Conservation (phyloP, 2,797 vertebrate species). For the Echeneis naucrates region DNA sequence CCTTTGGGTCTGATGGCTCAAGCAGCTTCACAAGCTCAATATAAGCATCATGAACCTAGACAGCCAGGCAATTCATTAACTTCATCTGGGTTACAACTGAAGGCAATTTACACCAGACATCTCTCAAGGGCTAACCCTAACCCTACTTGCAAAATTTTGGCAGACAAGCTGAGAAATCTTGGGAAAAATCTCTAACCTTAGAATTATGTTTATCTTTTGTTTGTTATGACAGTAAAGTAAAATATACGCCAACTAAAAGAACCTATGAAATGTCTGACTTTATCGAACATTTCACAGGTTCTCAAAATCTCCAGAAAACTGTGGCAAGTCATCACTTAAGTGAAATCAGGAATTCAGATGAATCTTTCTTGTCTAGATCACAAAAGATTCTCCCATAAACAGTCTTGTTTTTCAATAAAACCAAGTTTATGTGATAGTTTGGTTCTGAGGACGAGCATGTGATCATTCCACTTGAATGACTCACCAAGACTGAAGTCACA, state of each 20-base stretch:
- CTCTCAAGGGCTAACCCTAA: no score
- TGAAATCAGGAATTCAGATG: no score
- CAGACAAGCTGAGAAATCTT: neutral
- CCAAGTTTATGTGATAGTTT: neutral
- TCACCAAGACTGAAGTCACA: neutral
- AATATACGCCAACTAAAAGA: neutral
- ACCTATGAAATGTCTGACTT: no score
- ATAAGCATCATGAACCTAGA: slow-evolving; percentile 80
- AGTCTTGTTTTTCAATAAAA: no score
- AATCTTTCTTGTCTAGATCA: neutral
- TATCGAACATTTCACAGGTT: no score
- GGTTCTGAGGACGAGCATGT: neutral
- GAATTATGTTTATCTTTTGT: neutral
- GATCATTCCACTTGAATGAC: slow-evolving; percentile 7
- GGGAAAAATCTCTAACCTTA: neutral
- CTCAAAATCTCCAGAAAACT: no score
- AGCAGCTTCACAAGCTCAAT: slow-evolving; percentile 77
- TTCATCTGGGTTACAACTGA: neutral
- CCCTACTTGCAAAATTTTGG: neutral
- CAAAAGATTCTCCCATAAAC: neutral
- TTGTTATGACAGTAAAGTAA: neutral
- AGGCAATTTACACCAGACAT: neutral
- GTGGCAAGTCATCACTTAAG: no score
- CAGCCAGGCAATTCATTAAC: neutral
- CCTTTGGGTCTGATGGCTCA: slow-evolving; percentile 72